Evolutionary conservation across 1,140 invertebrate genomes (phyloP).

Genomic region (Drosophila truncata): DNA sequence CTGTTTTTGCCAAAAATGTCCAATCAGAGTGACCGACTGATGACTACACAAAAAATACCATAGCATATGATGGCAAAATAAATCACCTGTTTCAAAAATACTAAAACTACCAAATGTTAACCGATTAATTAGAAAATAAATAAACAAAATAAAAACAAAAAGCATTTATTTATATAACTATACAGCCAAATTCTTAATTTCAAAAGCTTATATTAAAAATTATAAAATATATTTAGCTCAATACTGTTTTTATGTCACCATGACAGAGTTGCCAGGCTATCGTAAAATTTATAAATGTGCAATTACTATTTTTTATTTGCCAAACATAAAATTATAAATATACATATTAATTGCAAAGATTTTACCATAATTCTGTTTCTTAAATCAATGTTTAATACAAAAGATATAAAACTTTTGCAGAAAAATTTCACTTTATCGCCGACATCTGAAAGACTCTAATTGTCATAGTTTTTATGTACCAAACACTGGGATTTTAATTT

Average conservation of each 20-base stretch:
- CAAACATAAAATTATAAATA: no score
- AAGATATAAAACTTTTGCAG: background rate
- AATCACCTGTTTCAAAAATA: background rate
- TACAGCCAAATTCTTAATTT: background rate
- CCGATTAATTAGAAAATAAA: background rate
- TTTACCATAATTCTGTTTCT: background rate
- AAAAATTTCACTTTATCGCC: background rate
- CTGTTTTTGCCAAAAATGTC: slow-evolving; percentile 36
- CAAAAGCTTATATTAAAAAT: background rate
- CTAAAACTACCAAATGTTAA: background rate
- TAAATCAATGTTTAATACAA: background rate
- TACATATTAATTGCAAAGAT: background rate
- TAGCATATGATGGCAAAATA: background rate
- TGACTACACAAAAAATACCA: slow-evolving; percentile 11
- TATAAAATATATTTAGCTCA: background rate
- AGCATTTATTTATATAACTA: background rate
- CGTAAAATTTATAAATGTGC: background rate
- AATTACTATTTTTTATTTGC: no score
- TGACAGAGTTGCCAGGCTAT: background rate
- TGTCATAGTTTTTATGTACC: no score
- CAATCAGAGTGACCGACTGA: slow-evolving; percentile 17
- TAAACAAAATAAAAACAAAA: background rate
- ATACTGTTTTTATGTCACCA: background rate
- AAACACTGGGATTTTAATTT: no score
- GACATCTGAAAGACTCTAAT: background rate